phyloP scores from a whole-genome alignment of 2,797 vertebrate species.

The Takifugu ocellatus region DNA sequence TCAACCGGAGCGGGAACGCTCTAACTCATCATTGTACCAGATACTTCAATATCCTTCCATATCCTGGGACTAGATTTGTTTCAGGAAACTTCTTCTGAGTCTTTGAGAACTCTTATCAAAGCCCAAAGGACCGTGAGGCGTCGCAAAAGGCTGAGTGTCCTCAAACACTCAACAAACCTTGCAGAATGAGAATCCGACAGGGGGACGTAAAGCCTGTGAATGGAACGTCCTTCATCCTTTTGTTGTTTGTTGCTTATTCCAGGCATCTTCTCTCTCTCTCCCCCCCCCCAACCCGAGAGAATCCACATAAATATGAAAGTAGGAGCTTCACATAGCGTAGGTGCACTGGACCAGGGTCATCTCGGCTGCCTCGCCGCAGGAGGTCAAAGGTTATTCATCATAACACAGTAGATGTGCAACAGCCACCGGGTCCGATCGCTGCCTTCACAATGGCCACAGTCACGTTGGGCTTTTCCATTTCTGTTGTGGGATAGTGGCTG shows the following conservation, averaged over 20 bases:
- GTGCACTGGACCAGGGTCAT: conserved; percentile 69
- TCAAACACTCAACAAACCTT: conserved; percentile 38
- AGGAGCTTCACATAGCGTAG: conserved; percentile 53
- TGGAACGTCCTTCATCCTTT: conserved; percentile 22
- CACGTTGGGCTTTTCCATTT: conserved; percentile 33
- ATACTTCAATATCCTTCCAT: conserved; percentile 64
- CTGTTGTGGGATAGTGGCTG: conserved; percentile 27
- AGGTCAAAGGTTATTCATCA: conserved; percentile 47
- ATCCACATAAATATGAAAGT: conserved; percentile 39
- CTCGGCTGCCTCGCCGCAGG: conserved; percentile 23
- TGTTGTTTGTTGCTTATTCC: conserved; percentile 26
- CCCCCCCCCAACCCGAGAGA: conserved; percentile 12
- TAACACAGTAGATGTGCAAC: conserved; percentile 45
- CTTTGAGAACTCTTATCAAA: conserved; percentile 53
- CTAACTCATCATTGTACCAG: conserved; percentile 63
- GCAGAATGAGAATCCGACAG: conserved; percentile 42
- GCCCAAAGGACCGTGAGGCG: conserved; percentile 60
- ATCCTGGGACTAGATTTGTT: conserved; percentile 67
- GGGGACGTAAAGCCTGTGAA: conserved; percentile 33
- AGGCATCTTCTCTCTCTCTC: conserved; percentile 29
- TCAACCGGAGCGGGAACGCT: conserved; percentile 46
- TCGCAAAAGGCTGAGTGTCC: conserved; percentile 40
- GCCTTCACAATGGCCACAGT: conserved; percentile 59
- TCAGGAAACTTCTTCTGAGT: conserved; percentile 57
- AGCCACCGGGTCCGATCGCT: conserved; percentile 61